Evolutionary conservation across 2,113 vertebrate genomes (phyloP).

Genomic region (Nothoprocta perdicaria): DNA sequence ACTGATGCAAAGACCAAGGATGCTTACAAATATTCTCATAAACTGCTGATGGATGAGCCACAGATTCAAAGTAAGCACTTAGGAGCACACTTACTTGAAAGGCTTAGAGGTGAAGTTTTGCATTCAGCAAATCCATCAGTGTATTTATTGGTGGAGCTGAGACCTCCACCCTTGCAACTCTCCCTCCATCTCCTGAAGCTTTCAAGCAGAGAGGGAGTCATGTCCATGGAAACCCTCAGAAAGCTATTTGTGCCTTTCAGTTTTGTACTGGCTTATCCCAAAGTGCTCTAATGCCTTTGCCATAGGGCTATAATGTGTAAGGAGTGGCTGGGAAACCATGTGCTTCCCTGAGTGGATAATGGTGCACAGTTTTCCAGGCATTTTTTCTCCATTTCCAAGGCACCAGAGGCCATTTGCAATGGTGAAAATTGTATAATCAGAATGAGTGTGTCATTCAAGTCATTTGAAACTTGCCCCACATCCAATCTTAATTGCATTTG

Average conservation of each 20-base stretch:
- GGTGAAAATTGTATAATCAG: not conserved
- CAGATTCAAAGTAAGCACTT: not conserved
- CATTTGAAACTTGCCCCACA: not conserved
- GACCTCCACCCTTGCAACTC: not conserved
- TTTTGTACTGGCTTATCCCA: not conserved
- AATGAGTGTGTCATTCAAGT: not conserved
- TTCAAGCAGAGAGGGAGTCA: not conserved
- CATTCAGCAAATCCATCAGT: not conserved
- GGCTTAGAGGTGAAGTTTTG: not conserved
- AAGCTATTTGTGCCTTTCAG: not conserved
- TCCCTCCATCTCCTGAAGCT: not conserved
- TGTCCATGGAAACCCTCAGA: not conserved
- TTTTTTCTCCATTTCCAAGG: too few species aligned
- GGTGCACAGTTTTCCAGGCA: not conserved
- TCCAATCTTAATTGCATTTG: not conserved
- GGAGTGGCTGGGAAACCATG: not conserved
- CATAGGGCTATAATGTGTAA: not conserved
- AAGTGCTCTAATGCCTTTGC: not conserved
- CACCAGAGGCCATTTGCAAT: not conserved
- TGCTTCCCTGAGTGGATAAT: not conserved
- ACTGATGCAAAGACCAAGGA: not conserved
- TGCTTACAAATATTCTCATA: not conserved
- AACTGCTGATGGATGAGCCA: not conserved
- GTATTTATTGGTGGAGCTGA: not conserved
- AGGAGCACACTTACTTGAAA: accelerated